Evolutionary conservation across 2,113 vertebrate species (phyloP).

Genomic region (Prunella himalayana): DNA sequence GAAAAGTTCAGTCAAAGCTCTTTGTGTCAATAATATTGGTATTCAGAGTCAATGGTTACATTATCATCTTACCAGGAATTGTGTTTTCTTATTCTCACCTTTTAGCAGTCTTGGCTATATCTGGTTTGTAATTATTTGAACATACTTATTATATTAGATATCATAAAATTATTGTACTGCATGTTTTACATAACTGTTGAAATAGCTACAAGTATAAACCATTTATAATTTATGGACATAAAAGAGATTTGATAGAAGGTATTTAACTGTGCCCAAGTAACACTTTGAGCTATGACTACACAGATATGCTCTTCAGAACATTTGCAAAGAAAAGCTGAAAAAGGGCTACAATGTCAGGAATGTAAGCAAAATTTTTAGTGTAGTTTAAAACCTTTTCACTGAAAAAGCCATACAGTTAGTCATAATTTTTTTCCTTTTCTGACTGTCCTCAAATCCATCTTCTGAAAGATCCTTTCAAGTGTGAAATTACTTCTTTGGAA

Average conservation of each 20-base stretch:
- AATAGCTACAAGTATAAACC: neutral
- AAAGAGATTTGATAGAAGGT: neutral
- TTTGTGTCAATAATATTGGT: neutral
- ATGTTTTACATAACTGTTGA: neutral
- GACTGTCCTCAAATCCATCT: neutral
- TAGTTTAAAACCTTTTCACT: neutral
- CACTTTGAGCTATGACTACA: neutral
- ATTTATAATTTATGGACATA: neutral
- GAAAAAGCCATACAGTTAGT: neutral
- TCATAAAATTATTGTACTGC: neutral
- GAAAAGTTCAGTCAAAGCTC: neutral
- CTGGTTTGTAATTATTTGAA: neutral
- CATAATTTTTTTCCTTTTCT: neutral
- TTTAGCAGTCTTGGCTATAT: neutral
- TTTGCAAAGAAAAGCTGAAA: neutral
- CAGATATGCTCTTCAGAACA: neutral
- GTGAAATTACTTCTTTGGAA: neutral
- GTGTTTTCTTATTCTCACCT: neutral
- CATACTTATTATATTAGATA: neutral
- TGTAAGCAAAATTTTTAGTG: neutral
- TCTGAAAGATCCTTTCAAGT: neutral
- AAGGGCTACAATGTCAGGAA: neutral
- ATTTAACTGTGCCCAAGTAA: neutral
- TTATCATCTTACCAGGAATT: slow-evolving; percentile 11
- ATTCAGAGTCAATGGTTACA: neutral